These are phyloP conservation scores for Oryctes rhinoceros DNA, from an alignment of 1,140 invertebrate species.

Conservation along the genomic window DNA sequence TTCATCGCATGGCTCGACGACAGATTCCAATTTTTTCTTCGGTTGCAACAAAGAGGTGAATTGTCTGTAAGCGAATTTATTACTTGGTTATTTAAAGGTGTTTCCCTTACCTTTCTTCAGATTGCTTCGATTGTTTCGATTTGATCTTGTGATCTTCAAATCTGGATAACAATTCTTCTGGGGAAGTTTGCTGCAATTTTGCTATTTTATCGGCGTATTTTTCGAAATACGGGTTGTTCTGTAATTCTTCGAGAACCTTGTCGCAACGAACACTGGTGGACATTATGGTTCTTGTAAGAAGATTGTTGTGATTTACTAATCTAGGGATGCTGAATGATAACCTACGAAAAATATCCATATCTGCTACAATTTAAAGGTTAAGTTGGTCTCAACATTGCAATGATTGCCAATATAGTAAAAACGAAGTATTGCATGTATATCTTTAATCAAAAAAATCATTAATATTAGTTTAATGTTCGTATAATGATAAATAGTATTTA, in stretches of 20 bases:
- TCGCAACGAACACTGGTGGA: constrained; percentile 63
- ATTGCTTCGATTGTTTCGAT: constrained; percentile 55
- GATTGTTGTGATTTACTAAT: not conserved
- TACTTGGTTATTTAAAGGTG: not conserved
- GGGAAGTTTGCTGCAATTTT: constrained; percentile 75
- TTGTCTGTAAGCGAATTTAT: constrained; percentile 55
- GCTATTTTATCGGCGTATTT: constrained; percentile 85
- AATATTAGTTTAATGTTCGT: too few relatives aligned
- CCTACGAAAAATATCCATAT: constrained; percentile 32
- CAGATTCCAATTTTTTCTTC: constrained; percentile 60
- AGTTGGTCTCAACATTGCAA: too few relatives aligned
- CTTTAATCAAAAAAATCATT: too few relatives aligned
- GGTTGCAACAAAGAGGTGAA: constrained; percentile 67
- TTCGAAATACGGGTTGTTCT: constrained; percentile 81
- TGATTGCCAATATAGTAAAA: too few relatives aligned
- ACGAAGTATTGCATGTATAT: too few relatives aligned
- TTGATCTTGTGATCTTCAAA: constrained; percentile 69
- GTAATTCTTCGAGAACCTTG: constrained; percentile 71
- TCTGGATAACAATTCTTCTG: constrained; percentile 77
- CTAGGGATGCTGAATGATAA: not conserved
- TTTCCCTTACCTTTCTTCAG: not conserved
- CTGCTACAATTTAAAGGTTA: not conserved
- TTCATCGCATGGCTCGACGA: constrained; percentile 61
- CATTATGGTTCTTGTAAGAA: constrained; percentile 63
- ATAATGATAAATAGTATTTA: not conserved